Conservation (phyloP, 2,888 invertebrate species). For the Xanthorhoe spadicearia region DNA sequence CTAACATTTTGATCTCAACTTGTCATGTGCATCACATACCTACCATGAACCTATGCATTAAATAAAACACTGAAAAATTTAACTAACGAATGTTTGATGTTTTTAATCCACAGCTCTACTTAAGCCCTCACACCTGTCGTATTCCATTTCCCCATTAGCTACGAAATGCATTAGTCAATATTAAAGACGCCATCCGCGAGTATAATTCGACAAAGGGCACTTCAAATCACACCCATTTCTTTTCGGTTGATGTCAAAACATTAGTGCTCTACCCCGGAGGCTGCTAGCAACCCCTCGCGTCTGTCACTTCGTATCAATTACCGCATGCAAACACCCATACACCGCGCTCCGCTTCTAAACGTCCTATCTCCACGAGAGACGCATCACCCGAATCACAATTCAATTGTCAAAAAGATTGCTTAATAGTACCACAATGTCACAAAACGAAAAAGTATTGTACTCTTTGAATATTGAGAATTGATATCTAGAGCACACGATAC, state of each 20-base stretch:
- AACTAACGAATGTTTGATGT: slow-evolving; percentile 46
- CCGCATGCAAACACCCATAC: slow-evolving; percentile 82
- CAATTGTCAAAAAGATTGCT: slow-evolving; percentile 83
- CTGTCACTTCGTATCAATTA: slow-evolving; percentile 85
- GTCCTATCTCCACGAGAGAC: slow-evolving; percentile 72
- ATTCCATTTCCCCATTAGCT: slow-evolving; percentile 77
- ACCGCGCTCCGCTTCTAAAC: slow-evolving; percentile 54
- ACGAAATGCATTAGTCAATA: slow-evolving; percentile 84
- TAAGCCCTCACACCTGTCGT: slow-evolving; percentile 79
- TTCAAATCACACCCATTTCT: slow-evolving; percentile 84
- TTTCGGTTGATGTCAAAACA: slow-evolving; percentile 83
- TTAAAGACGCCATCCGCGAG: slow-evolving; percentile 82
- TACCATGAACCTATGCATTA: not conserved
- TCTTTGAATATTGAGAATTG: slow-evolving; percentile 53
- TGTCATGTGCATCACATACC: not conserved
- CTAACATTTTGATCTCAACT: too few species aligned
- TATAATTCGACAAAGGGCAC: slow-evolving; percentile 85
- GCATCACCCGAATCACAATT: slow-evolving; percentile 76
- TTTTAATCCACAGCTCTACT: slow-evolving; percentile 56
- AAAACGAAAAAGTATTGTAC: slow-evolving; percentile 67
- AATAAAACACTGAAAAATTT: slow-evolving; percentile 3
- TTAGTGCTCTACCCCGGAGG: slow-evolving; percentile 74
- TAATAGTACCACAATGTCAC: slow-evolving; percentile 71
- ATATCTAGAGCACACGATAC: slow-evolving; percentile 67
- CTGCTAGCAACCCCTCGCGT: slow-evolving; percentile 76